phyloP scores from a whole-genome alignment of 2,113 vertebrate species.

The Acrocephalus kingi region DNA sequence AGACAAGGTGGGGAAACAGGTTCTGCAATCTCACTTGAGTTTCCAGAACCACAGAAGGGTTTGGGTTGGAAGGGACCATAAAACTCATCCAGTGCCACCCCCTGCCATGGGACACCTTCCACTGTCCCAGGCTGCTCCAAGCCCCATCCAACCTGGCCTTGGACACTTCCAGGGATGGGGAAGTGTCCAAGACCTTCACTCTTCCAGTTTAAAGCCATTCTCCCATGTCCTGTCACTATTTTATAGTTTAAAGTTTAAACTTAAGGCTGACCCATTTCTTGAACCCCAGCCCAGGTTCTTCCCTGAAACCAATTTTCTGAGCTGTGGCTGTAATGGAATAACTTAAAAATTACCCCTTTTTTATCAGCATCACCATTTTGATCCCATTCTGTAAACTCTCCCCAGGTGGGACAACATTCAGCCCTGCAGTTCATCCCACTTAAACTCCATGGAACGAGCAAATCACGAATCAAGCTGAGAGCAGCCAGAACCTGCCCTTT shows the following conservation, averaged over 20 bases:
- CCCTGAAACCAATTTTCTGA: background rate
- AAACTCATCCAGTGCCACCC: accelerated
- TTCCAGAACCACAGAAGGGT: background rate
- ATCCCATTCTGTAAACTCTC: background rate
- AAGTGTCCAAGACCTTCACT: background rate
- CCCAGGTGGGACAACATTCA: background rate
- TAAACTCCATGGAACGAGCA: background rate
- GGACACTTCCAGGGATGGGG: background rate
- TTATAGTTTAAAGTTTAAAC: background rate
- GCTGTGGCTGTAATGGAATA: background rate
- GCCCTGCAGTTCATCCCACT: background rate
- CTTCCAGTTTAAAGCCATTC: background rate
- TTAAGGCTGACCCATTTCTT: background rate
- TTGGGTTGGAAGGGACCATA: background rate
- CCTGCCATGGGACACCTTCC: background rate
- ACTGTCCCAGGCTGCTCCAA: background rate
- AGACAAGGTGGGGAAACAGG: background rate
- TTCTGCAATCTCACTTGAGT: background rate
- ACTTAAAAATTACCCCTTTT: background rate
- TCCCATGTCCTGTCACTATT: background rate
- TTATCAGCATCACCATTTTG: background rate
- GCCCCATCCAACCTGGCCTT: accelerated
- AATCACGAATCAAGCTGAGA: background rate
- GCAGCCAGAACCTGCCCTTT: background rate
- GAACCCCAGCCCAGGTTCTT: background rate